phyloP scores from a whole-genome alignment of 2,888 invertebrate species.

The Cataglyphis rosenhaueri region DNA sequence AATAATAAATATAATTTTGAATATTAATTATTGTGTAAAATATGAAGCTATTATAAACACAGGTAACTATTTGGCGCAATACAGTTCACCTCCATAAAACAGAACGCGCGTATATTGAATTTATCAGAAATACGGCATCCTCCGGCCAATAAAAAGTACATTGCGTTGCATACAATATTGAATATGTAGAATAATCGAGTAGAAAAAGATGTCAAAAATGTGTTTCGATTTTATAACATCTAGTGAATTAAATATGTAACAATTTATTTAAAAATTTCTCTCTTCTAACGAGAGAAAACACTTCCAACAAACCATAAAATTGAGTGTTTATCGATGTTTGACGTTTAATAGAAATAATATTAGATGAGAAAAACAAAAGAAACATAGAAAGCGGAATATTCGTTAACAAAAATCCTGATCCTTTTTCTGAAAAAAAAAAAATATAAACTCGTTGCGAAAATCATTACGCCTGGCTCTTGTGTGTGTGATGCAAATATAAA shows the following conservation, averaged over 20 bases:
- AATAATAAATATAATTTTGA: not conserved
- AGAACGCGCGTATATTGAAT: not conserved
- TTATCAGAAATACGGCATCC: conserved; percentile 1
- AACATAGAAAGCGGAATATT: not conserved
- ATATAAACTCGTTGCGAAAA: conserved; percentile 15
- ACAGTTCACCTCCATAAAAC: not conserved
- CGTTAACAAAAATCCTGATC: conserved; percentile 13
- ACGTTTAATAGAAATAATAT: conserved; percentile 39
- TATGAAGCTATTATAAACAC: conserved; percentile 1
- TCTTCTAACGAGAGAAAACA: conserved; percentile 3
- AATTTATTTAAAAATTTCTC: not conserved
- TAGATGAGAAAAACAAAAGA: not conserved
- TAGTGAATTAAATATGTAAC: conserved; percentile 8
- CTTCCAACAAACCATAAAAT: not conserved
- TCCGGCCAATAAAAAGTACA: conserved; percentile 13
- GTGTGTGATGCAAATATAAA: conserved; percentile 55
- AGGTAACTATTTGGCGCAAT: not conserved
- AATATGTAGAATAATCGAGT: not conserved
- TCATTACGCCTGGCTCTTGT: conserved; percentile 13
- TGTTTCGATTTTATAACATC: conserved; percentile 10
- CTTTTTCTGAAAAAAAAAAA: not conserved
- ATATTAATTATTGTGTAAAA: conserved; percentile 7
- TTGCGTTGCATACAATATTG: not conserved
- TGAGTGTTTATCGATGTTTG: not conserved
- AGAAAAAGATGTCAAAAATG: conserved; percentile 24